Conservation (phyloP, 2,797 vertebrate species). For the Macrochelys suwanniensis region DNA sequence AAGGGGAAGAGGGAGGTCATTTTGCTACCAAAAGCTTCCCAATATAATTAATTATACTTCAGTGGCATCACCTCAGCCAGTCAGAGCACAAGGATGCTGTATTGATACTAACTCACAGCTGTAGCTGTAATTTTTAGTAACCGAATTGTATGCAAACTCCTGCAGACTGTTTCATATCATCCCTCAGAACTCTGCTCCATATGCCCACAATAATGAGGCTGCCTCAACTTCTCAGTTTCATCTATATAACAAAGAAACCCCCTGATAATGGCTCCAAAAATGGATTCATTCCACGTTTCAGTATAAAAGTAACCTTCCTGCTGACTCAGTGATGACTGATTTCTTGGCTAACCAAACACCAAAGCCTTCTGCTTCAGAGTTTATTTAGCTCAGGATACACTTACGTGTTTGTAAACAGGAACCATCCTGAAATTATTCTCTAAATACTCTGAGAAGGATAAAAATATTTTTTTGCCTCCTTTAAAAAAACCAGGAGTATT, state of each 20-base stretch:
- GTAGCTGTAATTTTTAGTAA: background rate
- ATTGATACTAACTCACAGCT: background rate
- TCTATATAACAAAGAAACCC: background rate
- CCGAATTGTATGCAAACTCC: background rate
- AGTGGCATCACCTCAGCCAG: background rate
- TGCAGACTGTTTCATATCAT: background rate
- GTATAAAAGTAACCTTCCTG: background rate
- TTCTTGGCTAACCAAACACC: background rate
- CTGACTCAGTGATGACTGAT: background rate
- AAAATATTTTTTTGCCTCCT: background rate
- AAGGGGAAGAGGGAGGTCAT: background rate
- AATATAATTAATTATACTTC: background rate
- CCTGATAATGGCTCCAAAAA: background rate
- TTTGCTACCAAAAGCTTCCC: background rate
- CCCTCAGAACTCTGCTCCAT: background rate
- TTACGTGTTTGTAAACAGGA: background rate
- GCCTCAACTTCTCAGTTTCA: background rate
- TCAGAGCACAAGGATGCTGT: background rate
- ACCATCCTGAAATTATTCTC: background rate
- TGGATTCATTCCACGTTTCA: background rate
- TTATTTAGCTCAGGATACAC: fast-evolving
- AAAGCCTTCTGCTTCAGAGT: background rate
- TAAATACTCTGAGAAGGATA: background rate
- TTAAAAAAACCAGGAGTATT: background rate
- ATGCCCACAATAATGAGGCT: background rate